Evolutionary conservation across 2,113 vertebrate genomes (phyloP).

Genomic region (Percopsis transmontana): DNA sequence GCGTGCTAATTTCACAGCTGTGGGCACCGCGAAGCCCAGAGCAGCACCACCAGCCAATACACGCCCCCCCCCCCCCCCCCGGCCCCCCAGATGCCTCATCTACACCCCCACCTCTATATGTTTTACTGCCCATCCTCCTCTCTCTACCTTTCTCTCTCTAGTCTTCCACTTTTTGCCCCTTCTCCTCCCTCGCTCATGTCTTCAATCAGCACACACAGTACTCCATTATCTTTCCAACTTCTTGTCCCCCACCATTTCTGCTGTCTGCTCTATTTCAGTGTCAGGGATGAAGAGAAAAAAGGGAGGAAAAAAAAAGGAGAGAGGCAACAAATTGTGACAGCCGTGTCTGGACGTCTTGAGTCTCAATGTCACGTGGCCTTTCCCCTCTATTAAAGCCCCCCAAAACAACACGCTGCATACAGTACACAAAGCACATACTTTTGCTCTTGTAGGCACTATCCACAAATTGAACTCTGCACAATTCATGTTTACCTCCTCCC

Average conservation of each 20-base stretch:
- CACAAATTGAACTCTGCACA: too few species aligned
- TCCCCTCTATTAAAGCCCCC: slow-evolving; percentile 6
- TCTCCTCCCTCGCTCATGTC: slow-evolving; percentile 18
- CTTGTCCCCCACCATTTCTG: slow-evolving; percentile 36
- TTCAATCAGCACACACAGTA: slow-evolving; percentile 26
- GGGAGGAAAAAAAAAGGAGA: background rate
- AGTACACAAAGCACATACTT: too few species aligned
- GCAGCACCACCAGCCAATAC: slow-evolving; percentile 16
- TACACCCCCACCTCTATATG: slow-evolving; percentile 36
- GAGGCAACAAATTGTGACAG: slow-evolving; percentile 18
- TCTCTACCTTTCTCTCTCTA: slow-evolving; percentile 32
- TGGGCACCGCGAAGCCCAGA: slow-evolving; percentile 34
- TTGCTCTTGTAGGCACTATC: too few species aligned
- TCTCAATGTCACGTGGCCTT: background rate
- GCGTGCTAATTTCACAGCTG: slow-evolving; percentile 52
- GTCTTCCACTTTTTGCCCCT: slow-evolving; percentile 27
- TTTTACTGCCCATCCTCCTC: slow-evolving; percentile 13
- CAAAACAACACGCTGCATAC: slow-evolving; percentile 5
- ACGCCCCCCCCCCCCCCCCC: background rate
- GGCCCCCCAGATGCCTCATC: slow-evolving; percentile 26
- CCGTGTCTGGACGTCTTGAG: too few species aligned
- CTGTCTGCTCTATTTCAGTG: slow-evolving; percentile 36
- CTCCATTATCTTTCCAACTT: slow-evolving; percentile 36
- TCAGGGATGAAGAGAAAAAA: background rate
- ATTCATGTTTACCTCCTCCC: background rate